A percentile compares a stretch with the other conserved stretches of the same genome.
These are phyloP conservation scores for Staurois parvus DNA, from an alignment of 2,797 vertebrate genomes.

Conservation along the genomic window DNA sequence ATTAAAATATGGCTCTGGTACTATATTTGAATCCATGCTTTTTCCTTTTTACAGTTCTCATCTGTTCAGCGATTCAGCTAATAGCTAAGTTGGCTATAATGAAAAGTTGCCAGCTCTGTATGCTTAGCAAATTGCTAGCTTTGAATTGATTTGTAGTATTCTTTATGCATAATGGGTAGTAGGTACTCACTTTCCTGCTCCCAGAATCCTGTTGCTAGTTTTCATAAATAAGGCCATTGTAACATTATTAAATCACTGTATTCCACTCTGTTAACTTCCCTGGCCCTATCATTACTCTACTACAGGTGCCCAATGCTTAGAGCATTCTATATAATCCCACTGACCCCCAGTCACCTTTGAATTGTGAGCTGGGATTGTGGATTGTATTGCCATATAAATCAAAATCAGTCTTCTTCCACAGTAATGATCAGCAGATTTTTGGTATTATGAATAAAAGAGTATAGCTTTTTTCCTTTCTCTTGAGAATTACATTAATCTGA, in stretches of 20 bases:
- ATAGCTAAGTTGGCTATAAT: constrained; percentile 40
- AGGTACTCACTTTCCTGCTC: constrained; percentile 15
- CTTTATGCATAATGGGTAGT: constrained; percentile 38
- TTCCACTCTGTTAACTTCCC: constrained; percentile 5
- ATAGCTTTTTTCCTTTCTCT: not conserved
- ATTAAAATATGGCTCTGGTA: constrained; percentile 25
- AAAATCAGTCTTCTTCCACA: not conserved
- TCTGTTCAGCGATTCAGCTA: constrained; percentile 23
- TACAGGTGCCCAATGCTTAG: constrained; percentile 23
- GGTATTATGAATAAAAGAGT: not conserved
- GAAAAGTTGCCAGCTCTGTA: constrained; percentile 44
- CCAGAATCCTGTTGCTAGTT: constrained; percentile 10
- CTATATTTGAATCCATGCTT: constrained; percentile 24
- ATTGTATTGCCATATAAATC: constrained; percentile 26
- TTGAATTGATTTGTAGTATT: constrained; percentile 40
- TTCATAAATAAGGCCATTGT: constrained; percentile 44
- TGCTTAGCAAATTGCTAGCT: constrained; percentile 45
- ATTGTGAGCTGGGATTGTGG: constrained; percentile 2
- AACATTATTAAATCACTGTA: constrained; percentile 33
- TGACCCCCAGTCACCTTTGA: constrained; percentile 8
- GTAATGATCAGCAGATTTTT: constrained; percentile 30
- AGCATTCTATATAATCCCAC: constrained; percentile 17
- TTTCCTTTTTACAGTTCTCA: constrained; percentile 35
- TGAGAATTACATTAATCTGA: constrained; percentile 1
- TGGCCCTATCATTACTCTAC: constrained; percentile 30